A percentile compares a stretch with the other conserved stretches of the same genome.
Conservation (phyloP, 2,888 invertebrate species). For the Brachypalpus laphriformis region DNA sequence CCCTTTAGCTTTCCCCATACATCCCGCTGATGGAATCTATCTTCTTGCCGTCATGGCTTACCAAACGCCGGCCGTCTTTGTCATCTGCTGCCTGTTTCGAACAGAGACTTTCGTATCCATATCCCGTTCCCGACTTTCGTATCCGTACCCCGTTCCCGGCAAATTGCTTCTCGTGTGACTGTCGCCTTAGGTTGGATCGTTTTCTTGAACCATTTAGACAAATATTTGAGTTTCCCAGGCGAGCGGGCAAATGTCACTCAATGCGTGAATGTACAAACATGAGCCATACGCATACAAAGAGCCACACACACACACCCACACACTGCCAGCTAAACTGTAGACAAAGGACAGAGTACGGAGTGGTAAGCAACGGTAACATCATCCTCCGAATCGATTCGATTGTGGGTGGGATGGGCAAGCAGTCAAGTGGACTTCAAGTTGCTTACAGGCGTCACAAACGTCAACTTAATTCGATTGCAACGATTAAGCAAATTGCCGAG, state of each 20-base stretch:
- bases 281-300: not conserved
- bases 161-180: no score
- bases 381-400: constrained; percentile 21
- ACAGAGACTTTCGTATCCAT: no score
- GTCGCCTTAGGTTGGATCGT: constrained; percentile 12
- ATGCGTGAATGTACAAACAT: constrained; percentile 51
- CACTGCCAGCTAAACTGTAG: not conserved
- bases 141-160: no score
- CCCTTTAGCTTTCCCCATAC: no score
- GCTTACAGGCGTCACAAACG: constrained; percentile 43
- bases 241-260: constrained; percentile 42
- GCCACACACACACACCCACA: not conserved
- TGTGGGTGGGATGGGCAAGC: constrained; percentile 7
- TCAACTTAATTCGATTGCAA: constrained; percentile 44
- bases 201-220: constrained; percentile 39
- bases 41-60: no score
- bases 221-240: constrained; percentile 64
- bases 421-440: constrained; percentile 41
- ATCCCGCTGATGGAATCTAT: no score
- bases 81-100: no score
- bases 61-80: no score
- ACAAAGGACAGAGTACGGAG: not conserved
- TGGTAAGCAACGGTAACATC: constrained; percentile 19
- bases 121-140: no score
- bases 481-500: constrained; percentile 58